Evolutionary conservation across 1,140 invertebrate species (phyloP).

Genomic region (Pogonomyrmex californicus): DNA sequence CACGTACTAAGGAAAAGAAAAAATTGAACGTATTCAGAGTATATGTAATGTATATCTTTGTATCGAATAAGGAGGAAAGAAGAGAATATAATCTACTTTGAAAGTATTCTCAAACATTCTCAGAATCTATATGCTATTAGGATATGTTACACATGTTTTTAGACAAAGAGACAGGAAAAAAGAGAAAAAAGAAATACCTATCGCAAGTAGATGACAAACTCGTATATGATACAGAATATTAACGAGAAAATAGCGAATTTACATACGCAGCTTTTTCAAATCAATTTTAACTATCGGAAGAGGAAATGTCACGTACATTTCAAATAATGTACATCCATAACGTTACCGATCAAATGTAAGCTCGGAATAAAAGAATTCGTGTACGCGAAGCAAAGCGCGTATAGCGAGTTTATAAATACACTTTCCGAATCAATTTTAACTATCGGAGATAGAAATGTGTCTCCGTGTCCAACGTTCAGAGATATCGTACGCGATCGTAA

Average conservation of each 20-base stretch:
- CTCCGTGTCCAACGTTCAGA: not conserved
- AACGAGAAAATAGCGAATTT: not conserved
- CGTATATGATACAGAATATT: not conserved
- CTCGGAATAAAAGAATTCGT: not conserved
- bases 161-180: not conserved
- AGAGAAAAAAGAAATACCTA: not conserved
- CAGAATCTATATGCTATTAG: no score
- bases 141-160: no score
- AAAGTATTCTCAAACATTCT: no score
- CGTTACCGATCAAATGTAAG: not conserved
- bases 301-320: not conserved
- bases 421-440: not conserved
- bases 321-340: not conserved
- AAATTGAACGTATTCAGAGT: no score
- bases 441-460: not conserved
- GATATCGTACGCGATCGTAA: not conserved
- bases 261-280: not conserved
- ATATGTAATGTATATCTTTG: no score
- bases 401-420: slow-evolving; percentile 14
- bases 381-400: not conserved
- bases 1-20: no score
- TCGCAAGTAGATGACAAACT: not conserved
- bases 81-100: no score
- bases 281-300: slow-evolving; percentile 2
- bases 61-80: no score